A percentile compares a stretch with the other conserved stretches of the same genome.
These are phyloP conservation scores for Drosophila micromelanica DNA, from an alignment of 1,140 invertebrate genomes.

Conservation along the genomic window DNA sequence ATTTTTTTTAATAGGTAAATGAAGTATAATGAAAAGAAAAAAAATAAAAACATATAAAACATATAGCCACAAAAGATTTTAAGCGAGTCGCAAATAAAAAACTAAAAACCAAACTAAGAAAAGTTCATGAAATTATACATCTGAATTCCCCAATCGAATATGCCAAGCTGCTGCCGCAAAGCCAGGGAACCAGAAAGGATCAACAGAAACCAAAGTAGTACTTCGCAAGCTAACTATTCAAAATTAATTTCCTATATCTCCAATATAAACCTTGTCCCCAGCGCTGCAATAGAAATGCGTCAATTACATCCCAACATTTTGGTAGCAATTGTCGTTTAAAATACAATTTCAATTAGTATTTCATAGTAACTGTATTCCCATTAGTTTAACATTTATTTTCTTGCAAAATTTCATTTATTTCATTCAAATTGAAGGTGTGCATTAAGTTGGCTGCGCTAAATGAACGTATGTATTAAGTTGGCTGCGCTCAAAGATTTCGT, in stretches of 20 bases:
- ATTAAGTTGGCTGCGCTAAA: neutral
- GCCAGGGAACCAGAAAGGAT: constrained; percentile 55
- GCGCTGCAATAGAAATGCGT: constrained; percentile 15
- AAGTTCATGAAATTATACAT: constrained; percentile 31
- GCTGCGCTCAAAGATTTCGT: neutral
- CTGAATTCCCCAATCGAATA: constrained; percentile 41
- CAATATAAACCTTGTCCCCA: neutral
- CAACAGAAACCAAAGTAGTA: constrained; percentile 18
- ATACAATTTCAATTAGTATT: constrained; percentile 2
- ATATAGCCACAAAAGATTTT: constrained; percentile 51
- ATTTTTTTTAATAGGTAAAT: constrained; percentile 47
- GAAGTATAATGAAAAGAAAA: constrained; percentile 2
- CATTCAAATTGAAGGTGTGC: neutral
- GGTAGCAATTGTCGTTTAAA: neutral
- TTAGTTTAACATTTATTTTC: too few relatives aligned
- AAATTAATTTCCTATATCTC: neutral
- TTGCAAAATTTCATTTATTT: too few relatives aligned
- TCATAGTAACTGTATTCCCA: too few relatives aligned
- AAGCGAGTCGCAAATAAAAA: constrained; percentile 31
- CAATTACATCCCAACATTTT: constrained; percentile 11
- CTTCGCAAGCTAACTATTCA: neutral
- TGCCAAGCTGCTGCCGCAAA: constrained; percentile 31
- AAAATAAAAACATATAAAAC: constrained; percentile 7
- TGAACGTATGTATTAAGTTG: neutral
- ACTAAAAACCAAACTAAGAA: constrained; percentile 25